Evolutionary conservation across 1,140 invertebrate species (phyloP).

Genomic region (Pseudobourletiella spinata): DNA sequence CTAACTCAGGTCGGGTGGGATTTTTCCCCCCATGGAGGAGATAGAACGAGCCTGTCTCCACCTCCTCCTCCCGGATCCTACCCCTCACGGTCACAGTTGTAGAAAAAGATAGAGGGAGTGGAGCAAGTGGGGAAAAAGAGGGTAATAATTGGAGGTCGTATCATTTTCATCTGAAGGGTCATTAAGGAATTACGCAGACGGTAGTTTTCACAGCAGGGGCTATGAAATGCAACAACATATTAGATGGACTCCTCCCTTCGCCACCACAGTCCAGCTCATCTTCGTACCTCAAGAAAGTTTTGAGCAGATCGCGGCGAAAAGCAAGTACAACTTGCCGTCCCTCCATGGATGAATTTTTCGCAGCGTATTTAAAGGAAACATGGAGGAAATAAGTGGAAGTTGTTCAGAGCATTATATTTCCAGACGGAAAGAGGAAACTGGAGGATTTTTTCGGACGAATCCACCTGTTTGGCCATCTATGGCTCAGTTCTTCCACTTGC

Average conservation of each 20-base stretch:
- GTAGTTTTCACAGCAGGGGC: slow-evolving; percentile 1
- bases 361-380: too few relatives aligned
- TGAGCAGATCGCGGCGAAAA: too few relatives aligned
- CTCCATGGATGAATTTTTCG: too few relatives aligned
- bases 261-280: too few relatives aligned
- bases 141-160: slow-evolving; percentile 5
- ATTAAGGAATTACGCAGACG: slow-evolving; percentile 9
- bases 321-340: too few relatives aligned
- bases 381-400: not conserved
- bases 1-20: too few relatives aligned
- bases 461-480: slow-evolving; percentile 27
- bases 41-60: not conserved
- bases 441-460: too few relatives aligned
- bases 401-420: not conserved
- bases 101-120: not conserved
- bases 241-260: too few relatives aligned
- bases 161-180: slow-evolving; percentile 11
- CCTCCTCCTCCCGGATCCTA: not conserved
- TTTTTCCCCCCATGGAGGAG: too few relatives aligned
- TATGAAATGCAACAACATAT: too few relatives aligned
- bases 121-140: not conserved
- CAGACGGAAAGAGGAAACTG: too few relatives aligned
- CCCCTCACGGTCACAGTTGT: not conserved
- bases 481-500: slow-evolving; percentile 1
- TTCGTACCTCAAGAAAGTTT: too few relatives aligned